These are phyloP conservation scores for Caenorhabditis drosophilae DNA, from an alignment of 2,888 invertebrate species.

Conservation along the genomic window DNA sequence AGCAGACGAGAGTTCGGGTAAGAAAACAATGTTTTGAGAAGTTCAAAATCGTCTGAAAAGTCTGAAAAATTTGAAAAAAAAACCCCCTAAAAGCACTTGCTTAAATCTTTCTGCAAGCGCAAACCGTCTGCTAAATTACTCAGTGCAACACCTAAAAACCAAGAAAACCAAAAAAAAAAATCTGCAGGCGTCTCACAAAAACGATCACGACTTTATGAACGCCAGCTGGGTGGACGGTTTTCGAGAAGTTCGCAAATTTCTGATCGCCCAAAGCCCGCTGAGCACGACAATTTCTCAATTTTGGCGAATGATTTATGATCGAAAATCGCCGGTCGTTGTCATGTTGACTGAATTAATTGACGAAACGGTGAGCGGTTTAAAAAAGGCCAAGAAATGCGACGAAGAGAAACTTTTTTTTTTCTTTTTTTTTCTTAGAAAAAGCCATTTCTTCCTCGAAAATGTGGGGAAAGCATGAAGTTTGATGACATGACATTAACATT, in stretches of 20 bases:
- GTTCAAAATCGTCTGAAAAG: not conserved
- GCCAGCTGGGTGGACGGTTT: slow-evolving; percentile 56
- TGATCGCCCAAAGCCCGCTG: slow-evolving; percentile 42
- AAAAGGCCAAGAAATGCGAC: not conserved
- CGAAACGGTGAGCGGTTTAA: too few species aligned
- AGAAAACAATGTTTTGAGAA: slow-evolving; percentile 7
- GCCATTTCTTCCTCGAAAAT: slow-evolving; percentile 21
- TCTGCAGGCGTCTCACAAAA: slow-evolving; percentile 5
- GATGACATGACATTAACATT: slow-evolving; percentile 22
- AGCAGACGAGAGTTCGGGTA: slow-evolving; percentile 48
- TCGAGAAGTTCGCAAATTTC: slow-evolving; percentile 50
- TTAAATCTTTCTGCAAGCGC: too few species aligned
- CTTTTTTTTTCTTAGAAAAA: slow-evolving; percentile 9
- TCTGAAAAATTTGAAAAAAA: too few species aligned
- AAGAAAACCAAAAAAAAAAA: not conserved
- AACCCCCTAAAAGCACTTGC: too few species aligned
- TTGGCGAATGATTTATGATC: slow-evolving; percentile 56
- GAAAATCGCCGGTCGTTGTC: slow-evolving; percentile 44
- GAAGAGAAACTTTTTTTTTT: not conserved
- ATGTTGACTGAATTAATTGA: slow-evolving; percentile 38
- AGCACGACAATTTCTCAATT: slow-evolving; percentile 44
- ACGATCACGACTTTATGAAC: slow-evolving; percentile 52
- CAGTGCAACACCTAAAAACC: too few species aligned
- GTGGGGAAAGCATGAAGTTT: slow-evolving; percentile 14
- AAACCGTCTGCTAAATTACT: too few species aligned